A percentile compares a stretch with the other conserved stretches of the same genome.
Evolutionary conservation across 2,888 invertebrate species (phyloP).

Genomic region (Sminthurinus aureus): DNA sequence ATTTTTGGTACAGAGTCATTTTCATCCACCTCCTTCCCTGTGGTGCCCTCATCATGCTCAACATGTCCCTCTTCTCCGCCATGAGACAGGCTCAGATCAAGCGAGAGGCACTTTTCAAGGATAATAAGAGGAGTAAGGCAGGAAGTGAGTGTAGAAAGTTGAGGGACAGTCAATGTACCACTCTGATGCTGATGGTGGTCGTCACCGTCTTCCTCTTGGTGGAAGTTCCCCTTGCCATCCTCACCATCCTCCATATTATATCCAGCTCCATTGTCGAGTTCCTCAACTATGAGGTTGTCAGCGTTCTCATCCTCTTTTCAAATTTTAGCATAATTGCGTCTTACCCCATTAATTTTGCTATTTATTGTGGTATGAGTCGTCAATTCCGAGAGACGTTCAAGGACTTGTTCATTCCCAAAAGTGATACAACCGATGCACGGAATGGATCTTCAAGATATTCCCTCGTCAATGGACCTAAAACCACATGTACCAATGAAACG

Average conservation of each 20-base stretch:
- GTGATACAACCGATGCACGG: slow-evolving; percentile 61
- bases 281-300: slow-evolving; percentile 79
- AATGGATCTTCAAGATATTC: slow-evolving; percentile 76
- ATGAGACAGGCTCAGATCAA: slow-evolving; percentile 84
- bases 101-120: slow-evolving; percentile 77
- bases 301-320: slow-evolving; percentile 79
- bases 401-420: slow-evolving; percentile 70
- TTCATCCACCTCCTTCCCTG: slow-evolving; percentile 94
- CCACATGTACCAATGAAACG: slow-evolving; percentile 82
- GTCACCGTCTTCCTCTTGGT: slow-evolving; percentile 84
- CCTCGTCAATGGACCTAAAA: slow-evolving; percentile 76
- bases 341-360: slow-evolving; percentile 90
- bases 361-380: slow-evolving; percentile 92
- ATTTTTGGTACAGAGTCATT: slow-evolving; percentile 84
- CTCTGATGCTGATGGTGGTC: slow-evolving; percentile 85
- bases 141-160: slow-evolving; percentile 81
- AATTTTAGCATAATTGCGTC: slow-evolving; percentile 84
- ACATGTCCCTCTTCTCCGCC: slow-evolving; percentile 84
- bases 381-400: slow-evolving; percentile 94
- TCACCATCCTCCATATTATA: slow-evolving; percentile 83
- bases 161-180: slow-evolving; percentile 83
- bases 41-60: slow-evolving; percentile 85
- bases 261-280: slow-evolving; percentile 76
- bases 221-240: slow-evolving; percentile 83
- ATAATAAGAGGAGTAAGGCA: slow-evolving; percentile 70